Base-by-base conservation (phyloP, 2,113 vertebrate genomes). In the Myrmecophaga tridactyla region DNA sequence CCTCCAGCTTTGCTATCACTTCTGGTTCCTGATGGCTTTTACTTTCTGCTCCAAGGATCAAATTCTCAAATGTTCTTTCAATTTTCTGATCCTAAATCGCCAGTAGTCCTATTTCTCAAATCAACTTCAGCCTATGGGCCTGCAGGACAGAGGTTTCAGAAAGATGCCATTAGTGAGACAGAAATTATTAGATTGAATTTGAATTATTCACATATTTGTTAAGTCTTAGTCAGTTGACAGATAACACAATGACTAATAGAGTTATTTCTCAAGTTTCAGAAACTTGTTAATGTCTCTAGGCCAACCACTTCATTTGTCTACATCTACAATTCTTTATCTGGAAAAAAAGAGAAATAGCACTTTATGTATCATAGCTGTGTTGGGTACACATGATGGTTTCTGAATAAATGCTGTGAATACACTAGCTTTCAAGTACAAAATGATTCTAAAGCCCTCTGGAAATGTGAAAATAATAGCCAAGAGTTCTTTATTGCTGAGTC, bases 231-330 rank as follows among this genome's bases (percentile, higher is more conserved):
- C 39, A 81, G 34, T 63, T 89, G 34, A 36, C 41, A 94, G 69
- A 82, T 77, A 27, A 76, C 70, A 95, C 15, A 84, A n/a, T 75
- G 56, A 75, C 25, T 75, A 11, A 85, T 60, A 76, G 48, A 96
- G 20, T 65, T 86, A 15, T 86, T 93, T 94, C 90, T 95, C 53
- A 80, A 81, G n/a, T 94, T 81, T n/a, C 76, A 95, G 87, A n/a
- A 95, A 46, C 25, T 70, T 72, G 77, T 85, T 90, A 90, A 84
- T 81, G 41, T 72, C 83, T 86, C 31, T 63, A 58, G 31, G 67
- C 8, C 53, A 96, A n/a, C 31, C 31, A 76, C 21, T 87, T 93
- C 46, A 89, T 92, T 62, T 94, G 94, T 92, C 41, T 87, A 41
- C 14, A 93, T 48, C 25, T 76, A 77, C 51, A 80, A 36, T 36